Evolutionary conservation across 1,140 invertebrate species (phyloP).

Genomic region (Bombyx mori): DNA sequence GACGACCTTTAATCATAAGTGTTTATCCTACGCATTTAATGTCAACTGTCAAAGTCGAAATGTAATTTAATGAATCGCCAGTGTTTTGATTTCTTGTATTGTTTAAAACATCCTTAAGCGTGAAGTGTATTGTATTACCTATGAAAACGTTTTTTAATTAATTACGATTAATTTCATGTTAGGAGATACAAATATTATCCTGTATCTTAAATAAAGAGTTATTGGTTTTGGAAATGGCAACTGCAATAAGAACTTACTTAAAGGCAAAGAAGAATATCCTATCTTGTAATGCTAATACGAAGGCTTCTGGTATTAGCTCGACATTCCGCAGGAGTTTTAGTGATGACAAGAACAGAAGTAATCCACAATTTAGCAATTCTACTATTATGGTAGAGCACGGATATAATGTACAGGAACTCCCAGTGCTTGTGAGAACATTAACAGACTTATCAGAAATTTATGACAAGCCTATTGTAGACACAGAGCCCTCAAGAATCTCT

Average conservation of each 20-base stretch:
- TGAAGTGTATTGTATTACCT: not conserved
- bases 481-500: slow-evolving; percentile 15
- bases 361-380: slow-evolving; percentile 43
- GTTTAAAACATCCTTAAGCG: not conserved
- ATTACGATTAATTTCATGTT: not conserved
- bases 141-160: not conserved
- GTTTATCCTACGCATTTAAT: no score
- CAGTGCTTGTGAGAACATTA: slow-evolving; percentile 75
- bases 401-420: slow-evolving; percentile 77
- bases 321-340: slow-evolving; percentile 29
- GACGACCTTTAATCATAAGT: no score
- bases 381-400: slow-evolving; percentile 80
- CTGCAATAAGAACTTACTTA: slow-evolving; percentile 42
- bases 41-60: no score
- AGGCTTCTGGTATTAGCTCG: slow-evolving; percentile 13
- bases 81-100: not conserved
- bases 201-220: not conserved
- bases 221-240: slow-evolving; percentile 24
- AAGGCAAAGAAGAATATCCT: slow-evolving; percentile 41
- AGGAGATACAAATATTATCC: not conserved
- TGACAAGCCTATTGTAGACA: slow-evolving; percentile 12
- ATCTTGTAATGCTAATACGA: slow-evolving; percentile 21
- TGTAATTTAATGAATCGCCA: not conserved
- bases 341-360: slow-evolving; percentile 36
- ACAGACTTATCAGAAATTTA: slow-evolving; percentile 43